A percentile compares a stretch with the other conserved stretches of the same genome.
Evolutionary conservation across 2,888 invertebrate species (phyloP).

Genomic region (Microctonus hyperodae): DNA sequence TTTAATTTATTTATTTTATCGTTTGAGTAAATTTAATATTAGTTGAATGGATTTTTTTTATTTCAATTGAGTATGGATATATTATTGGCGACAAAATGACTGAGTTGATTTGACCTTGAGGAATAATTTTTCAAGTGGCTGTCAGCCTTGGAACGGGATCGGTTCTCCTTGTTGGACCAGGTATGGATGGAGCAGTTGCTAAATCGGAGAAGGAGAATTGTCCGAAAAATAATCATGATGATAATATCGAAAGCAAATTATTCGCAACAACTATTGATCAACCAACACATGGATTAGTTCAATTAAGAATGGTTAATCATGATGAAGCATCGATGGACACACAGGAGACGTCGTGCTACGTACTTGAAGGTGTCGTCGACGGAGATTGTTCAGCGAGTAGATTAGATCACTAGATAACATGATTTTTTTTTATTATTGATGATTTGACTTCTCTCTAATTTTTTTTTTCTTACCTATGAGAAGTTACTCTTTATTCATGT

Average conservation of each 20-base stretch:
- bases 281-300: conserved; percentile 59
- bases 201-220: conserved; percentile 22
- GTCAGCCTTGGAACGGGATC: conserved; percentile 61
- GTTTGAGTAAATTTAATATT: no score
- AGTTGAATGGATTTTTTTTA: no score
- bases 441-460: background rate
- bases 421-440: background rate
- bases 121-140: conserved; percentile 56
- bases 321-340: conserved; percentile 51
- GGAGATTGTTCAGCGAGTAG: conserved; percentile 29
- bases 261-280: conserved; percentile 23
- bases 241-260: conserved; percentile 42
- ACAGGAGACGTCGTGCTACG: conserved; percentile 59
- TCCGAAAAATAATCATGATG: conserved; percentile 46
- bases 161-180: conserved; percentile 52
- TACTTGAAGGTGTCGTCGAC: conserved; percentile 55
- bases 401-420: conserved; percentile 21
- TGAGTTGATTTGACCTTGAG: conserved; percentile 50
- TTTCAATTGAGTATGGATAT: background rate
- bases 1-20: no score
- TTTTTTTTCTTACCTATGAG: background rate
- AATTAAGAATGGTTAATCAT: conserved; percentile 53
- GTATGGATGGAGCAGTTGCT: background rate
- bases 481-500: conserved; percentile 6
- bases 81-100: conserved; percentile 4